These are phyloP conservation scores for Encarsia formosa DNA, from an alignment of 2,888 invertebrate species.

Conservation along the genomic window DNA sequence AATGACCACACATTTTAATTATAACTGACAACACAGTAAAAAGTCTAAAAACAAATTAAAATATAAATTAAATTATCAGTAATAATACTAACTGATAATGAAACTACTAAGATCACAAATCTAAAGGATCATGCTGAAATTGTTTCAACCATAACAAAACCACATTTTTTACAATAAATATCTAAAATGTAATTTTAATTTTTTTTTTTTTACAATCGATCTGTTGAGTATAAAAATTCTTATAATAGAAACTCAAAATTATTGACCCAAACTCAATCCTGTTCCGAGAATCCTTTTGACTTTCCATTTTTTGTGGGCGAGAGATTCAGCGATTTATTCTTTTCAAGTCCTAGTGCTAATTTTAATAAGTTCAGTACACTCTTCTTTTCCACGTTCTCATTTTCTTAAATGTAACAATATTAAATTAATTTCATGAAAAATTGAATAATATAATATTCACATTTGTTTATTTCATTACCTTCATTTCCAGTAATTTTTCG, in stretches of 20 bases:
- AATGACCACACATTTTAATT: too few relatives aligned
- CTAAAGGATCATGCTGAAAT: too few relatives aligned
- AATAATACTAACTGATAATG: too few relatives aligned
- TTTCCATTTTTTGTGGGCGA: slow-evolving; percentile 18
- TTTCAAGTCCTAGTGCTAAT: slow-evolving; percentile 57
- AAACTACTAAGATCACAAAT: too few relatives aligned
- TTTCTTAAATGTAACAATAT: too few relatives aligned
- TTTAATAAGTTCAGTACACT: slow-evolving; percentile 78
- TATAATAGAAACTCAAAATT: not conserved
- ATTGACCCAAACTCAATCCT: not conserved
- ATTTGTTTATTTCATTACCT: slow-evolving; percentile 47
- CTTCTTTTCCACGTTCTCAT: slow-evolving; percentile 69
- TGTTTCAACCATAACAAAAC: too few relatives aligned
- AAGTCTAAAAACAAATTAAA: too few relatives aligned
- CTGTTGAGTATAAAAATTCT: slow-evolving; percentile 17
- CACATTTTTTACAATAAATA: too few relatives aligned
- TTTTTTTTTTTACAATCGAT: too few relatives aligned
- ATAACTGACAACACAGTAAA: too few relatives aligned
- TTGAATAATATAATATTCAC: not conserved
- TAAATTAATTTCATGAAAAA: slow-evolving; percentile 27
- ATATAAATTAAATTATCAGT: too few relatives aligned
- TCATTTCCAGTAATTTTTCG: slow-evolving; percentile 72
- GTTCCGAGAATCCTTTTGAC: slow-evolving; percentile 12
- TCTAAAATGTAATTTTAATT: too few relatives aligned
- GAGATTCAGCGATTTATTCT: slow-evolving; percentile 19